These are phyloP conservation scores for Dermochelys coriacea DNA, from an alignment of 2,797 vertebrate species.

Conservation along the genomic window DNA sequence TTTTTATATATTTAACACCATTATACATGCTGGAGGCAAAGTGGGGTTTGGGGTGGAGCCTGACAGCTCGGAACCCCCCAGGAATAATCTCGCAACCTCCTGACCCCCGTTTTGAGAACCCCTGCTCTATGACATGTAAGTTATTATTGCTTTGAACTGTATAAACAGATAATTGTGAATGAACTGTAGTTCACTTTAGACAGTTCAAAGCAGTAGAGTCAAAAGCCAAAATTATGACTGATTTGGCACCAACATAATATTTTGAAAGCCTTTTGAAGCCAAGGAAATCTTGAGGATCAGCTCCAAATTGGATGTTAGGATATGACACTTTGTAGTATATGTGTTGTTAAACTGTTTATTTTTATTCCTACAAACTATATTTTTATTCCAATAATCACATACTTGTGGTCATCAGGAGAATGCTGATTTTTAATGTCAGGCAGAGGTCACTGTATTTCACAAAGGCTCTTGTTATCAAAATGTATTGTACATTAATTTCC, in stretches of 20 bases:
- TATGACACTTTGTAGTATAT: background rate
- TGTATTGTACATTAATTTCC: background rate
- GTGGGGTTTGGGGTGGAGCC: too few relatives aligned
- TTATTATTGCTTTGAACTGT: background rate
- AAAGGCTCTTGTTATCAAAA: background rate
- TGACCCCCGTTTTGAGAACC: too few relatives aligned
- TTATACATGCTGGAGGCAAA: too few relatives aligned
- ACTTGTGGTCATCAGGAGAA: background rate
- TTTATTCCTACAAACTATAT: constrained; percentile 9
- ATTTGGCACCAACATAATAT: background rate
- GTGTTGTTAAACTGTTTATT: constrained; percentile 12
- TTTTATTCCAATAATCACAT: background rate
- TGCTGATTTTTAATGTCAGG: background rate
- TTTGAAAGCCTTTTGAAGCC: background rate
- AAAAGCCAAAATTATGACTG: constrained; percentile 15
- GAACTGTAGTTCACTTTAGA: background rate
- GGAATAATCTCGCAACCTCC: too few relatives aligned
- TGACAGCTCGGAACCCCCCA: too few relatives aligned
- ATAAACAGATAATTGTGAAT: background rate
- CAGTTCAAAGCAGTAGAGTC: background rate
- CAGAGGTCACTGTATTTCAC: background rate
- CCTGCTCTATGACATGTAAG: background rate
- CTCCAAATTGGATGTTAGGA: constrained; percentile 31
- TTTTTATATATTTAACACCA: too few relatives aligned
- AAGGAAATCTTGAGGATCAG: constrained; percentile 27